These are phyloP conservation scores for Amphiprion clarkii DNA, from an alignment of 2,797 vertebrate genomes.

Conservation along the genomic window DNA sequence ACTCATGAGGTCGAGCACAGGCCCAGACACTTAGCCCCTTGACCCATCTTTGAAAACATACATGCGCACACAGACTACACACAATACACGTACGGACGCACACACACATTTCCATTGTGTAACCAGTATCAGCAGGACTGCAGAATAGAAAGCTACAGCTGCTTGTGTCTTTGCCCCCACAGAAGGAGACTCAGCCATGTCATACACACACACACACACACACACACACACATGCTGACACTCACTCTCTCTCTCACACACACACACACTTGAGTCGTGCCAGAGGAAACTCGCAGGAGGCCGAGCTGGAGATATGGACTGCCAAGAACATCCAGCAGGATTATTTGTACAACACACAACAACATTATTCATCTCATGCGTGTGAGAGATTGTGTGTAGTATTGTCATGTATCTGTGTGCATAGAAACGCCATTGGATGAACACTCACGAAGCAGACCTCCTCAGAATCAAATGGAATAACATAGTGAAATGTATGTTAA, in stretches of 20 bases:
- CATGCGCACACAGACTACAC: conserved; percentile 4
- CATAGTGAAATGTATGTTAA: neutral
- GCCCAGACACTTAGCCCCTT: conserved; percentile 50
- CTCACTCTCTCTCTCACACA: neutral
- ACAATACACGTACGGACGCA: conserved; percentile 23
- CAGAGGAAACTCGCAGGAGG: conserved; percentile 65
- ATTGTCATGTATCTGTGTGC: conserved; percentile 9
- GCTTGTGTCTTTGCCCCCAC: conserved; percentile 29
- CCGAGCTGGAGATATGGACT: conserved; percentile 42
- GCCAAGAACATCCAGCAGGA: conserved; percentile 66
- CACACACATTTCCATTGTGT: conserved; percentile 51
- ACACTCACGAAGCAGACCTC: neutral
- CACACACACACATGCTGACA: conserved; percentile 16
- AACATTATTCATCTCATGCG: conserved; percentile 41
- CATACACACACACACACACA: conserved; percentile 30
- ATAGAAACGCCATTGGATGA: conserved; percentile 19
- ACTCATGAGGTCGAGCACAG: conserved; percentile 38
- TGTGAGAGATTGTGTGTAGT: conserved; percentile 8
- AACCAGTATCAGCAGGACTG: conserved; percentile 39
- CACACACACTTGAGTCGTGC: conserved; percentile 23
- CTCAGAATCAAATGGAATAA: neutral
- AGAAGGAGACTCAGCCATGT: conserved; percentile 17
- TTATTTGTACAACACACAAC: conserved; percentile 61
- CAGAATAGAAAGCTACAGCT: conserved; percentile 47
- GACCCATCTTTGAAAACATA: conserved; percentile 41